Conservation (phyloP, 2,113 vertebrate genomes). For the Bombycilla garrulus region DNA sequence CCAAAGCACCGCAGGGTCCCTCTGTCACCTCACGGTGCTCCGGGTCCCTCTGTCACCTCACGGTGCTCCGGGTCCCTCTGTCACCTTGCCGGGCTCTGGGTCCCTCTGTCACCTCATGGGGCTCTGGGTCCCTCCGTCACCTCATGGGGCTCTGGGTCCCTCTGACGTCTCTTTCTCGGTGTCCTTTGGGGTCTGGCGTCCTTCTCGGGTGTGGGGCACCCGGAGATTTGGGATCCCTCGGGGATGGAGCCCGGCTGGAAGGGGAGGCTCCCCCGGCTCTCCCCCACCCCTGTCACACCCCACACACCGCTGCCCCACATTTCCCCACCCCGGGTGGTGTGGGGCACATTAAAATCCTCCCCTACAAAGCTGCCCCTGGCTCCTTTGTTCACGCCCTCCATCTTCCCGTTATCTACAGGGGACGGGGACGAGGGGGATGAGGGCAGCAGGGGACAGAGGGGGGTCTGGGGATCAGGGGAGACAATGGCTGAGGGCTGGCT, state of each 20-base stretch:
- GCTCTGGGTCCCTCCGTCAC: too few species aligned
- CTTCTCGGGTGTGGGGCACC: rapidly evolving
- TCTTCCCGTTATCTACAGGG: rapidly evolving
- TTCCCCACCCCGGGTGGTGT: rapidly evolving
- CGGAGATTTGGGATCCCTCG: not conserved
- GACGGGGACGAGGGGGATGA: rapidly evolving
- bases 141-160: not conserved
- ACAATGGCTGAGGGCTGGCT: too few species aligned
- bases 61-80: too few species aligned
- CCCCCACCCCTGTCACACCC: not conserved
- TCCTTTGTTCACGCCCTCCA: rapidly evolving
- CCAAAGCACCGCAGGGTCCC: not conserved
- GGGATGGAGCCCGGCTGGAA: not conserved
- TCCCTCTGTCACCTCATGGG: too few species aligned
- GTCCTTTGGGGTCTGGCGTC: not conserved
- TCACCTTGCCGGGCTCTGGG: too few species aligned
- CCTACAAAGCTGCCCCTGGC: not conserved
- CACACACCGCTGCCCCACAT: rapidly evolving
- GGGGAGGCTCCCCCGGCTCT: not conserved
- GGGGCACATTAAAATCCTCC: constrained; percentile 5
- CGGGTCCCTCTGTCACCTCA: too few species aligned
- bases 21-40: not conserved
- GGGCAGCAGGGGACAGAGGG: too few species aligned
- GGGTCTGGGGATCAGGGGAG: not conserved
- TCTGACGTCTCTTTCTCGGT: rapidly evolving